A percentile compares a stretch with the other conserved stretches of the same genome.
These are phyloP conservation scores for Dryas iulia DNA, from an alignment of 1,140 invertebrate species.

Conservation along the genomic window DNA sequence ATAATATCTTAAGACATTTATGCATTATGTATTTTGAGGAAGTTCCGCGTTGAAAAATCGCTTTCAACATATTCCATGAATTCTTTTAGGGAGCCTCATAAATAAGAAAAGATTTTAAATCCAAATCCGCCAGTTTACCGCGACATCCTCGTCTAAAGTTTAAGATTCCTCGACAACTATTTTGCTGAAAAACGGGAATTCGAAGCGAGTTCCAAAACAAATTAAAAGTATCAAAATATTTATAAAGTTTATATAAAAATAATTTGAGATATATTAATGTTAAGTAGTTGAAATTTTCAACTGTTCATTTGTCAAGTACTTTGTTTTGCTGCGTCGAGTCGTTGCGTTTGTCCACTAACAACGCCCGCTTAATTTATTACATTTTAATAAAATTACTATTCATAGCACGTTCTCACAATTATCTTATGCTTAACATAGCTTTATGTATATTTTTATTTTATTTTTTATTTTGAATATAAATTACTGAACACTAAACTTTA, in stretches of 20 bases:
- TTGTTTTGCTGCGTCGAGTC: background rate
- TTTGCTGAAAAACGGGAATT: background rate
- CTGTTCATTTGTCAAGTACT: background rate
- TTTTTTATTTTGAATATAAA: too few species aligned
- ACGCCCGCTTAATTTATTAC: too few species aligned
- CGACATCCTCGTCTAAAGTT: conserved; percentile 9
- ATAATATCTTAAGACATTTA: conserved; percentile 18
- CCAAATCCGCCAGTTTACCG: background rate
- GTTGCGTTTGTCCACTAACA: background rate
- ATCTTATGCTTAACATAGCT: too few species aligned
- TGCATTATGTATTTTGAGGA: conserved; percentile 18
- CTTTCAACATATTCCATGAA: conserved; percentile 31
- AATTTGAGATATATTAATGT: background rate
- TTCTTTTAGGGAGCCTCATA: conserved; percentile 20
- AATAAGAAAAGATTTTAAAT: conserved; percentile 24
- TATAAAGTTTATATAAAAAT: conserved; percentile 6
- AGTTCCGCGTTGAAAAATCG: conserved; percentile 21
- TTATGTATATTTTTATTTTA: too few species aligned
- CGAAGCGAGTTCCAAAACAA: conserved; percentile 10
- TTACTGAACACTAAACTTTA: too few species aligned
- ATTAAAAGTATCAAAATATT: conserved; percentile 17
- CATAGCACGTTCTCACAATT: too few species aligned
- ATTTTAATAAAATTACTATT: too few species aligned
- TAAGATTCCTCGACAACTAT: conserved; percentile 13
- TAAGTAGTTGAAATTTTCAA: background rate